Percentiles rank a stretch among this genome's conserved stretches.
Evolutionary conservation across 30 jellyfish, hydroid and myxozoan genomes (phyloP).

Genomic region (Nemopilema nomurai): DNA sequence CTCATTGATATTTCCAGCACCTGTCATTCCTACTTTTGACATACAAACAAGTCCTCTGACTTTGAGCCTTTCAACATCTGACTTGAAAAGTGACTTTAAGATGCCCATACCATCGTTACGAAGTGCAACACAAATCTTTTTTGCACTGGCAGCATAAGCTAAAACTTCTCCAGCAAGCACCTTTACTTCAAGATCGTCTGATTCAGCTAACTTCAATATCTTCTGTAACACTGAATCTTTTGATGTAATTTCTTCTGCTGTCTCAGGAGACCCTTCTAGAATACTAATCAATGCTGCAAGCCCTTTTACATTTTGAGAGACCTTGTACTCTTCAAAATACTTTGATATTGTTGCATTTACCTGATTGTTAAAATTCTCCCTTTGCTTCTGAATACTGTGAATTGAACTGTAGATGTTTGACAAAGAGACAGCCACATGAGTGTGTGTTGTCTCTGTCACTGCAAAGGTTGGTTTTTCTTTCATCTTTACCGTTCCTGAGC

Average conservation of each 20-base stretch:
- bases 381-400: conserved; percentile 60
- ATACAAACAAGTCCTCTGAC: conserved; percentile 87
- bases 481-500: conserved; percentile 57
- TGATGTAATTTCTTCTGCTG: conserved; percentile 68
- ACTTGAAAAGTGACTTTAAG: conserved; percentile 56
- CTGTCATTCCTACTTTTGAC: conserved; percentile 87
- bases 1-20: conserved; percentile 76
- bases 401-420: conserved; percentile 48
- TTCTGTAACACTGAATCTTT: conserved; percentile 56
- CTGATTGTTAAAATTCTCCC: conserved; percentile 48
- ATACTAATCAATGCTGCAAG: conserved; percentile 66
- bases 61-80: conserved; percentile 51
- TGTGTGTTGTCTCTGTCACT: conserved; percentile 65
- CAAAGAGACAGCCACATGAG: conserved; percentile 86
- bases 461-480: conserved; percentile 51
- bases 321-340: conserved; percentile 54
- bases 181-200: conserved; percentile 54
- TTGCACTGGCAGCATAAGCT: conserved; percentile 88
- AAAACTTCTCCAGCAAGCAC: conserved; percentile 81
- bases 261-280: conserved; percentile 67
- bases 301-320: conserved; percentile 69
- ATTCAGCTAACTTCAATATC: conserved; percentile 60
- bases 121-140: conserved; percentile 65
- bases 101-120: conserved; percentile 73
- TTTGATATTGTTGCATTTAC: conserved; percentile 49